phyloP scores from a whole-genome alignment of 2,113 vertebrate genomes.

The Lates calcarifer region DNA sequence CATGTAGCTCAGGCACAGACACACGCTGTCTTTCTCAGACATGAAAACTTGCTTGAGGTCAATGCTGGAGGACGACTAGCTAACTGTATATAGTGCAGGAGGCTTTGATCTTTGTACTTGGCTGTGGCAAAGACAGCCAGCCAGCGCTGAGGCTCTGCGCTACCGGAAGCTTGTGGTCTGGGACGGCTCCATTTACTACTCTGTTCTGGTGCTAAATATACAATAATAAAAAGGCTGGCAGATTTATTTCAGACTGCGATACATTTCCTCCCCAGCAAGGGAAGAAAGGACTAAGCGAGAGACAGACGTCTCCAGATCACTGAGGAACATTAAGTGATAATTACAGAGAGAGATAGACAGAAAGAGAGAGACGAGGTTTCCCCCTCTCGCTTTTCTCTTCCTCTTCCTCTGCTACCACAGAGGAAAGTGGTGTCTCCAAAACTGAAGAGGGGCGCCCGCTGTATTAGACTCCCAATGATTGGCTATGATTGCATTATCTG shows the following conservation, averaged over 20 bases:
- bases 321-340: slow-evolving; percentile 83
- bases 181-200: slow-evolving; percentile 70
- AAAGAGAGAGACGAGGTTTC: slow-evolving; percentile 64
- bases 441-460: slow-evolving; percentile 76
- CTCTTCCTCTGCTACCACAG: slow-evolving; percentile 74
- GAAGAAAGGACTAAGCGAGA: slow-evolving; percentile 61
- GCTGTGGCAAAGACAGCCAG: slow-evolving; percentile 68
- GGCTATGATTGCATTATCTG: slow-evolving; percentile 79
- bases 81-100: slow-evolving; percentile 63
- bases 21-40: slow-evolving; percentile 56
- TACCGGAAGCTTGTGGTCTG: slow-evolving; percentile 79
- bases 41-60: slow-evolving; percentile 65
- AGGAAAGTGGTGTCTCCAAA: slow-evolving; percentile 76
- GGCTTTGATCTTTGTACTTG: slow-evolving; percentile 67
- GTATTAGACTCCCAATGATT: slow-evolving; percentile 77
- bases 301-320: slow-evolving; percentile 77
- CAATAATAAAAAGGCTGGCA: slow-evolving; percentile 81
- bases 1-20: slow-evolving; percentile 52
- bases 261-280: slow-evolving; percentile 59
- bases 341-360: slow-evolving; percentile 80
- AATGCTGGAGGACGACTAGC: slow-evolving; percentile 47
- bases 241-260: slow-evolving; percentile 81
- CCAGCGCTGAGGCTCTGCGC: slow-evolving; percentile 51
- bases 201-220: slow-evolving; percentile 80
- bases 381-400: slow-evolving; percentile 65